Evolutionary conservation across 2,113 vertebrate genomes (phyloP), one percentile per base, ranked within the genome.

Genomic region (Sarotherodon lohbergeri): DNA sequence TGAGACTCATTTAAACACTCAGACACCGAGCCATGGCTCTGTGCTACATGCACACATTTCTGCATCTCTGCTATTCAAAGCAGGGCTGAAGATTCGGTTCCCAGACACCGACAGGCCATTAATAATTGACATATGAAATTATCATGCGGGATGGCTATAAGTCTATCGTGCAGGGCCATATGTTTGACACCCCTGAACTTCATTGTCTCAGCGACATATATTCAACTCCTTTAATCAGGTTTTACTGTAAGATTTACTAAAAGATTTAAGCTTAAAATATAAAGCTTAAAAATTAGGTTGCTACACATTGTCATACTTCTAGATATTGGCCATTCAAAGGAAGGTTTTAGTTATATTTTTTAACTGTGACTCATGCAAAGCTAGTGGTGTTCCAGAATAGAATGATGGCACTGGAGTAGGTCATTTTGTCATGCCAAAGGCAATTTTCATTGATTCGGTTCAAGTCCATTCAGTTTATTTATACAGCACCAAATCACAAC

Each of bases 191-290:
- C 34, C 7, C 19, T 66, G 3, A 66, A 66, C 19, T 66, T 66
- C 61, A 39, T 34, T 1, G 1, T 66, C 61, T 66, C 34, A 66
- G 19, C 1, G 1, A 7, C 34, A 39, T 66, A 66, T 66, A 39
- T 66, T 66, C 17, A 66, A 39, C 34, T 39, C 61, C 61, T 66
- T n/a, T 22, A 13, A 39, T 66, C 61, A 13, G 2, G 61, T 66
- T 66, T 66, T 66, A 66, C 19, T 66, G 34, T 66, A 66, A 66
- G 61, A 39, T 66, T 66, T 66, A 7, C 61, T 39, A 66, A 66
- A 66, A 36, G 5, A 7, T 66, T n/a, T 39, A 36, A 63, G 59
- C 29, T 34, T 61, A 61, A 17, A 61, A 61, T 34, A 11, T 34
- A 63, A 63, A 1, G 34, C 29, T 6, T 66, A 39, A 39, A 66